These are phyloP conservation scores for Odontomyia ornata DNA, from an alignment of 2,888 invertebrate species.

Conservation along the genomic window DNA sequence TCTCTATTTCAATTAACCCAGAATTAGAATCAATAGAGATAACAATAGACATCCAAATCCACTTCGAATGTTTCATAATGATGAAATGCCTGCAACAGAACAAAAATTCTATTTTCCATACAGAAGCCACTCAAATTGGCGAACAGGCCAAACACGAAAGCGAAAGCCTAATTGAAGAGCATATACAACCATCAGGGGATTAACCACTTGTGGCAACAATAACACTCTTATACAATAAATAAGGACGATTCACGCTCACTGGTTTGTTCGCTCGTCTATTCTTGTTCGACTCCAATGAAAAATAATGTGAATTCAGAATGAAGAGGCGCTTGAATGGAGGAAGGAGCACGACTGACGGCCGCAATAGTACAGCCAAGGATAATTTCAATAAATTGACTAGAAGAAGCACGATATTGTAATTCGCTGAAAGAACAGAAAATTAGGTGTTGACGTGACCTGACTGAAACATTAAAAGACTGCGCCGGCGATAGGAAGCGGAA, in stretches of 20 bases:
- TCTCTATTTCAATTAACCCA: no score
- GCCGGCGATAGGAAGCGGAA: not conserved
- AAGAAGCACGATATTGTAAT: not conserved
- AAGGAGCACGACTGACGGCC: not conserved
- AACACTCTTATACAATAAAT: constrained; percentile 4
- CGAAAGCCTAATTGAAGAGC: constrained; percentile 3
- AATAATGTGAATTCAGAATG: not conserved
- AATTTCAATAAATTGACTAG: constrained; percentile 8
- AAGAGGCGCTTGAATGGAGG: not conserved
- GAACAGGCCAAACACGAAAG: not conserved
- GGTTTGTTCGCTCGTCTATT: no score
- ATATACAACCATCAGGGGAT: not conserved
- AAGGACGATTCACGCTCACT: not conserved
- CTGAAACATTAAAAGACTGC: not conserved
- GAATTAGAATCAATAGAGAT: not conserved
- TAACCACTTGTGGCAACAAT: constrained; percentile 10
- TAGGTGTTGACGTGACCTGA: constrained; percentile 10
- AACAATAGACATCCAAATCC: not conserved
- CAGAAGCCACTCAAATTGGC: not conserved
- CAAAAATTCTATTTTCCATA: not conserved
- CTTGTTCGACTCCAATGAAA: not conserved
- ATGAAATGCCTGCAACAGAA: not conserved
- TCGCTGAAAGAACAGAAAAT: not conserved
- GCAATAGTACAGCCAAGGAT: not conserved
- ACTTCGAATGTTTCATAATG: not conserved